phyloP scores from a whole-genome alignment of 2,113 vertebrate species.

The Falco punctatus region DNA sequence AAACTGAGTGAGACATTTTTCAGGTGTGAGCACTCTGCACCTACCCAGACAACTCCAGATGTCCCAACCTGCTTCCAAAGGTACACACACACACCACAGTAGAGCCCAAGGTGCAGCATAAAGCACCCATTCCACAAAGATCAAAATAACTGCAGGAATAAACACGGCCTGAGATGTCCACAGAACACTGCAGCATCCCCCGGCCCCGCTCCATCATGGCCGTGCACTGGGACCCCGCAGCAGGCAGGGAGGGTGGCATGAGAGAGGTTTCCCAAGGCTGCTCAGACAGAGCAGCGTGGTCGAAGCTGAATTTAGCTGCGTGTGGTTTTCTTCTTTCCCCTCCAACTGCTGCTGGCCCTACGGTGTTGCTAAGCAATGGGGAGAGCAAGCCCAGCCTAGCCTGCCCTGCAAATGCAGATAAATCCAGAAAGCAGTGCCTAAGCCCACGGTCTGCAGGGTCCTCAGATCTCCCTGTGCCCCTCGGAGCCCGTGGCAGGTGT shows the following conservation, averaged over 20 bases:
- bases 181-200: background rate
- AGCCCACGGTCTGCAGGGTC: accelerated
- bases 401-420: background rate
- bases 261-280: background rate
- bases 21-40: accelerated
- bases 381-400: background rate
- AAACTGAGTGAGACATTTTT: accelerated
- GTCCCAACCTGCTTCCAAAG: background rate
- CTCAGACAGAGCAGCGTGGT: background rate
- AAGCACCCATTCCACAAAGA: accelerated
- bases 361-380: conserved; percentile 20
- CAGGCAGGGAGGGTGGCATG: background rate
- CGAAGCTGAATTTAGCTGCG: background rate
- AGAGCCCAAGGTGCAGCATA: accelerated
- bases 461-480: accelerated
- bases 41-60: background rate
- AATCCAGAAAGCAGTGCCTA: background rate
- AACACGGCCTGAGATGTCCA: accelerated
- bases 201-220: background rate
- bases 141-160: accelerated
- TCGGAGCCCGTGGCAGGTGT: accelerated
- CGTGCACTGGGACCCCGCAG: accelerated
- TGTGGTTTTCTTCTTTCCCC: background rate
- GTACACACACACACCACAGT: accelerated
- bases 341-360: background rate